Base-by-base conservation (phyloP, 2,888 invertebrate genomes). In the Melinaea menophilus region DNA sequence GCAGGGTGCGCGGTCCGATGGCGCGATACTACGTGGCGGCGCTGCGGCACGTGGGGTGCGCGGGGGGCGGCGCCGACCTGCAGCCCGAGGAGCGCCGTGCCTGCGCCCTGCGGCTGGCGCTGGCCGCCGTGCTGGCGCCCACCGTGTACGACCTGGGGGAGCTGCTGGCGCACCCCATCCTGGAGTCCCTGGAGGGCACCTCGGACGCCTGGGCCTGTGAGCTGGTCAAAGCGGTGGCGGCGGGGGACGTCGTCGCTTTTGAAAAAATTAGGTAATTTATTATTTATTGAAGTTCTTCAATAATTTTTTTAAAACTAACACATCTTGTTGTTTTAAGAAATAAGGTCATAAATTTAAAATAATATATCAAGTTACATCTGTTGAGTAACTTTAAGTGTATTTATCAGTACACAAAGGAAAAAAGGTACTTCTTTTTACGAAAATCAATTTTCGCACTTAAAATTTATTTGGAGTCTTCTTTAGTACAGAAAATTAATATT, bases 61-160 rank as follows among this genome's bases (percentile, higher is more conserved):
- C 79, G 47, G 72, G 71, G 46, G 88, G 87, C 11, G 88, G 89
- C 11, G 83, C 78, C 0, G 70, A 48, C 0, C 76, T 90, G 47
- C 77, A 79, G 34, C 64, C 64, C 0, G 64, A 67, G 0, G 86
- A 87, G 74, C 73, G 89, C 0, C 75, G 84, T 3, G 80, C 80
- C 11, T 72, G 72, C 74, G 99, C 99, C 0, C 96, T 97, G 79
- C 94, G 98, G 73, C 92, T 99, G 4, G 97, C 98, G 0, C 88
- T 99, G 5, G 99, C 99, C 0, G 99, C 98, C 0, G 92, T 99
- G 34, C 90, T 99, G 2, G 99, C 98, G 0, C 96, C 98, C 75
- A 96, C 96, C 33, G 97, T 99, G 31, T 99, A 99, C 83, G 99
- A 99, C 82, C 94, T 99, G 73, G 99, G 98, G 0, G 99, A 99